Percentiles rank a stretch among this genome's conserved stretches.
Conservation (phyloP, 2,888 invertebrate genomes). For the Cremastobaeus sp. region DNA sequence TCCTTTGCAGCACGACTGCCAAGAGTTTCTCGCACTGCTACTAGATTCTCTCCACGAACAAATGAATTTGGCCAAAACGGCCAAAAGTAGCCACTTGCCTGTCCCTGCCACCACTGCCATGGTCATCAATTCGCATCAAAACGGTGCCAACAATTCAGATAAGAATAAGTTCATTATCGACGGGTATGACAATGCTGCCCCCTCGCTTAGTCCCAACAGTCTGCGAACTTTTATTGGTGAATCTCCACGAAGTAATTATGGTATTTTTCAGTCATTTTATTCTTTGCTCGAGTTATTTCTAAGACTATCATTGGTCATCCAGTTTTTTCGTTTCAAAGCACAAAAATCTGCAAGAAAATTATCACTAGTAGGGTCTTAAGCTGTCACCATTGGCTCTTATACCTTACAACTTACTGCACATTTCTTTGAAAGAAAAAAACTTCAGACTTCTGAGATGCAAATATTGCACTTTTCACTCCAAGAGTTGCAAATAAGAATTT, state of each 20-base stretch:
- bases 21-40: slow-evolving; percentile 83
- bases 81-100: slow-evolving; percentile 71
- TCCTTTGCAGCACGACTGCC: slow-evolving; percentile 82
- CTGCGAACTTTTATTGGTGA: slow-evolving; percentile 71
- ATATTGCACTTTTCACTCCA: too few relatives aligned
- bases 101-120: slow-evolving; percentile 73
- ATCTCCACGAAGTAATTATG: slow-evolving; percentile 72
- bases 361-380: too few relatives aligned
- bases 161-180: slow-evolving; percentile 64
- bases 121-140: slow-evolving; percentile 68
- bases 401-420: too few relatives aligned
- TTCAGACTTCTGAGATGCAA: too few relatives aligned
- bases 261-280: too few relatives aligned
- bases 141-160: slow-evolving; percentile 65
- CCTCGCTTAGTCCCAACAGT: slow-evolving; percentile 74
- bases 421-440: too few relatives aligned
- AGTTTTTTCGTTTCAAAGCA: too few relatives aligned
- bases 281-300: too few relatives aligned
- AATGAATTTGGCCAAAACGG: slow-evolving; percentile 78
- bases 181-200: slow-evolving; percentile 69
- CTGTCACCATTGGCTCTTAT: too few relatives aligned
- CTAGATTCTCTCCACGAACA: slow-evolving; percentile 83
- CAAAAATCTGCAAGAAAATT: too few relatives aligned
- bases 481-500: too few relatives aligned
- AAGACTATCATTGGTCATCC: too few relatives aligned